phyloP scores from a whole-genome alignment of 92 coral and sea anemone species.

The Hydrozoanthus gracilis region DNA sequence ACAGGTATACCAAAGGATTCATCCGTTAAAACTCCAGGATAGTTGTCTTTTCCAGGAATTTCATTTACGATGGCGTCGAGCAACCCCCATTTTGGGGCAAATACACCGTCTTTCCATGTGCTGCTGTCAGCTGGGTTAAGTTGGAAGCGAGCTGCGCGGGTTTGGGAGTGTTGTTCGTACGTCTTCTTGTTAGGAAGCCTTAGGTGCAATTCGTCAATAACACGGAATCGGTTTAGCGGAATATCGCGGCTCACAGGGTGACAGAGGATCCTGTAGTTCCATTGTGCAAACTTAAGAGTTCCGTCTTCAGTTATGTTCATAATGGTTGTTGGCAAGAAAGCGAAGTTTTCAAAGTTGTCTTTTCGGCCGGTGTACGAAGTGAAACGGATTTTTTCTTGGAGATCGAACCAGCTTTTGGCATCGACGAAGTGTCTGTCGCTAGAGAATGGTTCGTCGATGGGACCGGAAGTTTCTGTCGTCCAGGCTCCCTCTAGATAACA shows the following conservation, averaged over 20 bases:
- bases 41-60: slow-evolving; percentile 82
- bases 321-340: slow-evolving; percentile 78
- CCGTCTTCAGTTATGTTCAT: slow-evolving; percentile 58
- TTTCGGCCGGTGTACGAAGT: slow-evolving; percentile 82
- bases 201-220: slow-evolving; percentile 69
- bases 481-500: slow-evolving; percentile 86
- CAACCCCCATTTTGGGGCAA: slow-evolving; percentile 16
- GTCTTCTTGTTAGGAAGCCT: slow-evolving; percentile 57
- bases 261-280: slow-evolving; percentile 80
- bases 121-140: slow-evolving; percentile 68
- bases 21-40: slow-evolving; percentile 35
- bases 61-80: slow-evolving; percentile 60
- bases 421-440: slow-evolving; percentile 86
- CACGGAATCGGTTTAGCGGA: slow-evolving; percentile 74
- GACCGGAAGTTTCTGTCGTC: slow-evolving; percentile 64
- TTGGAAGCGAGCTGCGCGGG: slow-evolving; percentile 81
- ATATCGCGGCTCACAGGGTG: slow-evolving; percentile 71
- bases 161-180: slow-evolving; percentile 53
- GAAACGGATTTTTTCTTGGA: slow-evolving; percentile 78
- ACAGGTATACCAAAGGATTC: slow-evolving; percentile 22
- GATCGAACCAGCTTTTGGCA: slow-evolving; percentile 76
- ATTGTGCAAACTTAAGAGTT: slow-evolving; percentile 68
- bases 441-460: slow-evolving; percentile 74
- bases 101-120: slow-evolving; percentile 50
- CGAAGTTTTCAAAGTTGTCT: slow-evolving; percentile 74